phyloP scores from a whole-genome alignment of 2,888 invertebrate species.

The Allophyes oxyacanthae region DNA sequence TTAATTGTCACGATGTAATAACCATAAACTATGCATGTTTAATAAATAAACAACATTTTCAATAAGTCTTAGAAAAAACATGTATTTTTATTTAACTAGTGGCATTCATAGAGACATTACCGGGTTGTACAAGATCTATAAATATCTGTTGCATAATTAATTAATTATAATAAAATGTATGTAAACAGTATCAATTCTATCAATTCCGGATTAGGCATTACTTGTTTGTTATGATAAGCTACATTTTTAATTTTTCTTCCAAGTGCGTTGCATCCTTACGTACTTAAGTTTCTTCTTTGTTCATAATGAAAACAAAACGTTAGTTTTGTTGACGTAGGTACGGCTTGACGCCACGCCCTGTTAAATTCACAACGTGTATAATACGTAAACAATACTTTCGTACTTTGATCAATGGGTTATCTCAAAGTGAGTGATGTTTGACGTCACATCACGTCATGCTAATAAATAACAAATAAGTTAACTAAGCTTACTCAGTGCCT shows the following conservation, averaged over 20 bases:
- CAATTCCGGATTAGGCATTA: too few species aligned
- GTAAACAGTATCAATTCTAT: background rate
- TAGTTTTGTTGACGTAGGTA: background rate
- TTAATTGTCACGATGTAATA: conserved; percentile 26
- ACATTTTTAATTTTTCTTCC: background rate
- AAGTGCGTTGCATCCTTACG: too few species aligned
- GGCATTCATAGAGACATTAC: background rate
- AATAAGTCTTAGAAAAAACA: background rate
- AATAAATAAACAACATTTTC: conserved; percentile 11
- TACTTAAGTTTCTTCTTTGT: too few species aligned
- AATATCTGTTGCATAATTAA: background rate
- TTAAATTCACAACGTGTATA: conserved; percentile 1
- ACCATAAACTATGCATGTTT: conserved; percentile 23
- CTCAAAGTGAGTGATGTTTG: background rate
- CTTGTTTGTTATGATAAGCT: too few species aligned
- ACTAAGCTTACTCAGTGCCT: background rate
- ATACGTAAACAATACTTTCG: conserved; percentile 17
- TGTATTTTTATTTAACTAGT: background rate
- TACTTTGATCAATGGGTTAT: conserved; percentile 36
- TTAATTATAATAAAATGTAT: background rate
- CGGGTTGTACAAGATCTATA: background rate
- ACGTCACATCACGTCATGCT: conserved; percentile 11
- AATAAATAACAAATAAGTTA: conserved; percentile 29
- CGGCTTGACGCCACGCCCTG: background rate
- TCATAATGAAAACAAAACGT: background rate